These are phyloP conservation scores for Bursaphelenchus okinawaensis DNA, from an alignment of 2,888 invertebrate genomes.

Conservation along the genomic window DNA sequence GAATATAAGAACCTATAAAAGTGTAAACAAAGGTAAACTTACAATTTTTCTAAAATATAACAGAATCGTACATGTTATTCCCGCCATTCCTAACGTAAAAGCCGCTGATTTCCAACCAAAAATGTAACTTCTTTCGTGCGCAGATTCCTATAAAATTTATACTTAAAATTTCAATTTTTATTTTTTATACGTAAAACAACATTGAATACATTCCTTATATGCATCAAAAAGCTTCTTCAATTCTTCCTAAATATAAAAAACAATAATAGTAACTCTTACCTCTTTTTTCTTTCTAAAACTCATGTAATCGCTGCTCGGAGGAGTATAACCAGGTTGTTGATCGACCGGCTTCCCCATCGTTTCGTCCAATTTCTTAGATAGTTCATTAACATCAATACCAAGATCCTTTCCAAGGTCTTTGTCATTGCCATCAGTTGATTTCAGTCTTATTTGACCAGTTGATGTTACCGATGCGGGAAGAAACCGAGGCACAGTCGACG, in stretches of 20 bases:
- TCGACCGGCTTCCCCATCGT: slow-evolving; percentile 18
- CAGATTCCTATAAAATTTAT: too few species aligned
- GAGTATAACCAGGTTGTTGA: slow-evolving; percentile 7
- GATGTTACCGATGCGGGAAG: not conserved
- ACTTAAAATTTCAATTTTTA: too few species aligned
- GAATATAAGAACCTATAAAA: too few species aligned
- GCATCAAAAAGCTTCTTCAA: not conserved
- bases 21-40: too few species aligned
- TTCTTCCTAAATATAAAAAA: not conserved
- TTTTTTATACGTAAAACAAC: not conserved
- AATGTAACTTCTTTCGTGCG: slow-evolving; percentile 34
- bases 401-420: slow-evolving; percentile 20
- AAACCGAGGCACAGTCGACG: not conserved
- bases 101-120: slow-evolving; percentile 44
- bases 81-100: slow-evolving; percentile 9
- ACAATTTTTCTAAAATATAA: slow-evolving; percentile 14
- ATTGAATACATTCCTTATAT: not conserved
- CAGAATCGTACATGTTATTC: slow-evolving; percentile 4
- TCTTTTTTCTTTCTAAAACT: slow-evolving; percentile 39
- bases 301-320: slow-evolving; percentile 47
- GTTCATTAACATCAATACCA: slow-evolving; percentile 31
- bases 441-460: not conserved
- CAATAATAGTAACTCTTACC: too few species aligned
- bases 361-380: slow-evolving; percentile 27
- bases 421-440: not conserved